Evolutionary conservation across 2,888 invertebrate species (phyloP).

Genomic region (Argyra leucocephala): DNA sequence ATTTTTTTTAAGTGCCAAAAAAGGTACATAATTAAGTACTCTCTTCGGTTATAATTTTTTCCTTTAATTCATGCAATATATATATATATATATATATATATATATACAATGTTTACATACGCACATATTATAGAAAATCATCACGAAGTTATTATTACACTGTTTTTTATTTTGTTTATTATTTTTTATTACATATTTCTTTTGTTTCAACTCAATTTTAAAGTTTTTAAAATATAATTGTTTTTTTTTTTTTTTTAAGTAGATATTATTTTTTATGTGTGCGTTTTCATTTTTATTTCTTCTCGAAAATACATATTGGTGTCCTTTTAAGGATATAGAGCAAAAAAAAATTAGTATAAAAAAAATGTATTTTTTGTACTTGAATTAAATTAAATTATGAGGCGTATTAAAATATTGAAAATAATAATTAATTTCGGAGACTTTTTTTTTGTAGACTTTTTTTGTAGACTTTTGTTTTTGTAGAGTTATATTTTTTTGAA

Average conservation of each 20-base stretch:
- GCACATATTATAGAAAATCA: too few relatives aligned
- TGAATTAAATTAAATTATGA: background rate
- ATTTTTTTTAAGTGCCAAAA: background rate
- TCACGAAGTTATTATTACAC: too few relatives aligned
- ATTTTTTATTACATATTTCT: too few relatives aligned
- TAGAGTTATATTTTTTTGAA: too few relatives aligned
- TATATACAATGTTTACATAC: too few relatives aligned
- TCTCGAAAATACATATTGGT: background rate
- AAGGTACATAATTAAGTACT: constrained; percentile 6
- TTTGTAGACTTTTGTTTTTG: too few relatives aligned
- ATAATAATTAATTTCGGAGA: too few relatives aligned
- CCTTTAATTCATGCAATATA: too few relatives aligned
- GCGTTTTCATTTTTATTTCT: background rate
- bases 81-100: too few relatives aligned
- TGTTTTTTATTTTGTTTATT: background rate
- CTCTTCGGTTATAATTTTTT: background rate
- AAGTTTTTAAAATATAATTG: background rate
- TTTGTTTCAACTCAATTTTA: background rate
- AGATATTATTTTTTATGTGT: background rate
- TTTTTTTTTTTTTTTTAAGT: background rate
- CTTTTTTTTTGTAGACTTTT: too few relatives aligned
- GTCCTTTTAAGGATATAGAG: background rate
- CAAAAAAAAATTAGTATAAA: background rate
- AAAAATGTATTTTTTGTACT: background rate
- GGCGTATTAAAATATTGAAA: background rate